A percentile compares a stretch with the other conserved stretches of the same genome.
These are phyloP conservation scores for Heliconius hewitsoni DNA, from an alignment of 1,140 invertebrate genomes.

Conservation along the genomic window DNA sequence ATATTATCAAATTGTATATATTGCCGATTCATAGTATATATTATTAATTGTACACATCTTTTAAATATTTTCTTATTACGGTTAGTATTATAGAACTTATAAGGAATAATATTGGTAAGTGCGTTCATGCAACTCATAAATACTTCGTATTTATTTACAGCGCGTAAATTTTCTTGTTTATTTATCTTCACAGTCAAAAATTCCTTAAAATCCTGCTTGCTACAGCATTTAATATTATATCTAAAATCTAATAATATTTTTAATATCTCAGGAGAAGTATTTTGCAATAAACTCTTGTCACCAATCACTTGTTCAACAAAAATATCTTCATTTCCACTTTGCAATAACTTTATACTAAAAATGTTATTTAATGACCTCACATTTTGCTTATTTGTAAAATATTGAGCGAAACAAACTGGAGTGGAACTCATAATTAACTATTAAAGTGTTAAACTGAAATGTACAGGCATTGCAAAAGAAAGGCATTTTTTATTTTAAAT, in stretches of 20 bases:
- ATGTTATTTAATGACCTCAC: slow-evolving; percentile 63
- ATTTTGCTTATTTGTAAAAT: slow-evolving; percentile 73
- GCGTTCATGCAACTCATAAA: slow-evolving; percentile 46
- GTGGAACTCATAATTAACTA: slow-evolving; percentile 40
- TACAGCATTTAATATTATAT: slow-evolving; percentile 52
- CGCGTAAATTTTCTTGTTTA: slow-evolving; percentile 17
- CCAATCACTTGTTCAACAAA: slow-evolving; percentile 53
- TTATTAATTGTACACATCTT: slow-evolving; percentile 52
- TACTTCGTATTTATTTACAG: slow-evolving; percentile 54
- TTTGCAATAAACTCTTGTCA: slow-evolving; percentile 47
- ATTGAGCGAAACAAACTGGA: slow-evolving; percentile 59
- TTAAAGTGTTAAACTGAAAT: neutral
- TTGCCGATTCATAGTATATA: slow-evolving; percentile 72
- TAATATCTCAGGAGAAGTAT: slow-evolving; percentile 44
- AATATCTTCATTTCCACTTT: slow-evolving; percentile 42
- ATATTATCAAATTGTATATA: slow-evolving; percentile 55
- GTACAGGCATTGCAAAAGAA: neutral
- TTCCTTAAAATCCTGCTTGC: slow-evolving; percentile 58
- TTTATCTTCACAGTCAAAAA: slow-evolving; percentile 45
- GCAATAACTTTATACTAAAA: slow-evolving; percentile 58
- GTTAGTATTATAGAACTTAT: slow-evolving; percentile 58
- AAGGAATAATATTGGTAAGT: slow-evolving; percentile 60
- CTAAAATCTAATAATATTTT: slow-evolving; percentile 47
- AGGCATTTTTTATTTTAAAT: neutral
- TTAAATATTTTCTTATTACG: slow-evolving; percentile 70